Conservation (phyloP, 2,888 invertebrate species). For the Chouioia cunea region DNA sequence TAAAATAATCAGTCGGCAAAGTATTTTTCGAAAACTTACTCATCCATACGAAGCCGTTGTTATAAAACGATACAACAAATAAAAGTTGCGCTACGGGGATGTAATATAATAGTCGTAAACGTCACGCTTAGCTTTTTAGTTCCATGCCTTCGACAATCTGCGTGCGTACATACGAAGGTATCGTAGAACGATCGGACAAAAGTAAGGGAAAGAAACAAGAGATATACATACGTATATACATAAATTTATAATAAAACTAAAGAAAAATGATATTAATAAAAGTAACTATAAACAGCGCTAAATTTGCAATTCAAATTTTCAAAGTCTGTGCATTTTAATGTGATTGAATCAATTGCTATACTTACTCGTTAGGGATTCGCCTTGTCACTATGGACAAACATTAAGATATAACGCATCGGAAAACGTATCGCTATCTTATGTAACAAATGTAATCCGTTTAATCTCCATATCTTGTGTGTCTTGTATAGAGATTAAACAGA, state of each 20-base stretch:
- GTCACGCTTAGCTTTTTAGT: not conserved
- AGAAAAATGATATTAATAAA: conserved; percentile 6
- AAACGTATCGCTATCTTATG: conserved; percentile 26
- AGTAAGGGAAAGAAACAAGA: conserved; percentile 11
- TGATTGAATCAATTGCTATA: conserved; percentile 50
- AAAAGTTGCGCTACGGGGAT: too few relatives aligned
- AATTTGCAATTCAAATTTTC: conserved; percentile 44
- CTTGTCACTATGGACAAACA: conserved; percentile 43
- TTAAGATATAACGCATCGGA: conserved; percentile 37
- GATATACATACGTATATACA: not conserved
- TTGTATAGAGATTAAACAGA: too few relatives aligned
- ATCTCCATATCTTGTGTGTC: too few relatives aligned
- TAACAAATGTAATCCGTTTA: not conserved
- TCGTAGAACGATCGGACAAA: not conserved
- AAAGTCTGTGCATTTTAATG: conserved; percentile 53
- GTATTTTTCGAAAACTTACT: too few relatives aligned
- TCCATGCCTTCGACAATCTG: conserved; percentile 37
- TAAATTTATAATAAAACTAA: conserved; percentile 10
- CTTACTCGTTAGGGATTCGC: conserved; percentile 35
- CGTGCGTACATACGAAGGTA: not conserved
- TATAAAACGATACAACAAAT: too few relatives aligned
- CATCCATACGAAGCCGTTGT: too few relatives aligned
- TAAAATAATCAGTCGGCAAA: too few relatives aligned
- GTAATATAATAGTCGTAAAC: not conserved
- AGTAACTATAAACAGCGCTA: conserved; percentile 15